A percentile compares a stretch with the other conserved stretches of the same genome.
Conservation (phyloP, 2,888 invertebrate species). For the Drosophila mercatorum region DNA sequence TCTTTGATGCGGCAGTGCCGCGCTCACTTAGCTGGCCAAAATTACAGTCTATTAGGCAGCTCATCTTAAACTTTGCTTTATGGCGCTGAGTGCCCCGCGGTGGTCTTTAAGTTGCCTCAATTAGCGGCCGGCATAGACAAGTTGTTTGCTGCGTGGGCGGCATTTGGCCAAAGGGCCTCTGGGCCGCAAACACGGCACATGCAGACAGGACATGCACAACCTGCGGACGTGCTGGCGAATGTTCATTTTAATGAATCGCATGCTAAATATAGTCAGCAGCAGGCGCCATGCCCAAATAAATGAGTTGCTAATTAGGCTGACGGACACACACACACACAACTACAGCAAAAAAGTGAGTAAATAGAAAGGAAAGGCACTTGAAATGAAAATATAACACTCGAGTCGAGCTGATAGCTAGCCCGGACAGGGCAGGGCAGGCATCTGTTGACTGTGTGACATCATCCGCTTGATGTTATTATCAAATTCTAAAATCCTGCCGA, state of each 20-base stretch:
- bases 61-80: constrained; percentile 26
- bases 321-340: constrained; percentile 14
- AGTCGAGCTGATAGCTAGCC: not conserved
- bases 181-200: constrained; percentile 21
- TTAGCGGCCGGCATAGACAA: constrained; percentile 56
- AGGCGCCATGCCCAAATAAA: constrained; percentile 25
- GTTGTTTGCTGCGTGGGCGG: constrained; percentile 24
- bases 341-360: not conserved
- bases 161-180: constrained; percentile 15
- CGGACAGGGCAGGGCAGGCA: too few species aligned
- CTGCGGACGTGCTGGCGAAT: constrained; percentile 50
- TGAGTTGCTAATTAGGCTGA: constrained; percentile 63
- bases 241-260: constrained; percentile 71
- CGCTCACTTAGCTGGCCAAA: constrained; percentile 6
- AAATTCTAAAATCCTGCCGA: constrained; percentile 19
- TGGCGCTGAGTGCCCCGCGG: constrained; percentile 14
- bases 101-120: constrained; percentile 69
- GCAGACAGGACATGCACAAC: constrained; percentile 31
- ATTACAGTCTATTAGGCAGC: constrained; percentile 18
- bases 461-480: constrained; percentile 42
- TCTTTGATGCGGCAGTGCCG: not conserved
- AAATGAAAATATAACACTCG: constrained; percentile 5
- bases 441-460: constrained; percentile 55
- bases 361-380: constrained; percentile 9
- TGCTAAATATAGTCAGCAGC: constrained; percentile 38